phyloP scores from a whole-genome alignment of 1,140 invertebrate genomes.

The Brachionus koreanus region DNA sequence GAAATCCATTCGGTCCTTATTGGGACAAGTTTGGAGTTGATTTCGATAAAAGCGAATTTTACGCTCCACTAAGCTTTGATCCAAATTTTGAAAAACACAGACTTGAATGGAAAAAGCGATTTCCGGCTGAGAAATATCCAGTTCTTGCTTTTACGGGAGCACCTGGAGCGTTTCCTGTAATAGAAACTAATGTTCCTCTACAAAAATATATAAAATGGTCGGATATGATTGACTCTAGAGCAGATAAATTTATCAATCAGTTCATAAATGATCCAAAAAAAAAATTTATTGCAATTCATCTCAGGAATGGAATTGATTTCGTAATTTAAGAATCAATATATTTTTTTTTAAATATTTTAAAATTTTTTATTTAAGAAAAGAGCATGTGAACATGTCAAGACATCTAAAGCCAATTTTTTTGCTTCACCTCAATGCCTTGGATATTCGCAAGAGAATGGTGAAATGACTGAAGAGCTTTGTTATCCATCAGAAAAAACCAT shows the following conservation, averaged over 20 bases:
- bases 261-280: slow-evolving; percentile 63
- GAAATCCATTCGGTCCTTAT: slow-evolving; percentile 97
- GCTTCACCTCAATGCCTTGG: slow-evolving; percentile 92
- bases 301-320: slow-evolving; percentile 96
- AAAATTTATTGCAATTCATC: slow-evolving; percentile 85
- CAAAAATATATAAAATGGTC: slow-evolving; percentile 85
- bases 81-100: slow-evolving; percentile 52
- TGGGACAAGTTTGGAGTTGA: slow-evolving; percentile 89
- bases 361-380: slow-evolving; percentile 62
- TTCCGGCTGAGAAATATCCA: slow-evolving; percentile 65
- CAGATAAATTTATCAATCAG: slow-evolving; percentile 71
- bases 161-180: slow-evolving; percentile 92
- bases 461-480: slow-evolving; percentile 54
- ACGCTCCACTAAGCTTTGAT: slow-evolving; percentile 83
- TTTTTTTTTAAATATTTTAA: neutral
- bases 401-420: slow-evolving; percentile 76
- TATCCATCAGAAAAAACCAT: slow-evolving; percentile 70
- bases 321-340: slow-evolving; percentile 60
- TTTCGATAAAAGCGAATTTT: slow-evolving; percentile 85
- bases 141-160: slow-evolving; percentile 74
- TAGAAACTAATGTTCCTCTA: slow-evolving; percentile 71
- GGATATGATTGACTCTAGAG: slow-evolving; percentile 65
- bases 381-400: slow-evolving; percentile 80
- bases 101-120: slow-evolving; percentile 57
- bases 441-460: slow-evolving; percentile 74